Evolutionary conservation across 2,888 invertebrate species (phyloP).

Genomic region (Polymixis flavicincta): DNA sequence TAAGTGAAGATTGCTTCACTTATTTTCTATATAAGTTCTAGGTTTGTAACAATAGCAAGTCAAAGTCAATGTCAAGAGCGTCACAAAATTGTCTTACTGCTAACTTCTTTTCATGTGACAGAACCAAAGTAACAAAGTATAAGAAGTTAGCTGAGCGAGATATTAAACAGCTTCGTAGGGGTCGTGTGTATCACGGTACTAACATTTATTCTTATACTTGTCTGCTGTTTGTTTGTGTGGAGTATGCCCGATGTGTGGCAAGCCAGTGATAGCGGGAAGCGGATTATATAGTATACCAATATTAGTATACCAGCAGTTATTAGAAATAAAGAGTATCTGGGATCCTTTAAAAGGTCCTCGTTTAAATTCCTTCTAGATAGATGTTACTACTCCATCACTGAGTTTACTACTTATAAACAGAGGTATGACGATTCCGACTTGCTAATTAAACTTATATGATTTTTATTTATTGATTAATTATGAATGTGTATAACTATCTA

Average conservation of each 20-base stretch:
- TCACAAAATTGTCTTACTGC: constrained; percentile 25
- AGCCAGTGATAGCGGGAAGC: not conserved
- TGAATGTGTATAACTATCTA: no score
- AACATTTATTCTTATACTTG: constrained; percentile 64
- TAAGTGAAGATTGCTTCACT: no score
- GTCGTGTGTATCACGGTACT: constrained; percentile 57
- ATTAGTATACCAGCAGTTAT: no score
- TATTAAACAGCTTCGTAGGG: constrained; percentile 65
- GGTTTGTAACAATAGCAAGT: not conserved
- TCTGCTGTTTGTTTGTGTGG: constrained; percentile 53
- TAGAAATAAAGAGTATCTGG: no score
- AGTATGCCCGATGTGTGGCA: not conserved
- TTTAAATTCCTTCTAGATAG: no score
- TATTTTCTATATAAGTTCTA: not conserved
- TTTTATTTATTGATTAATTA: no score
- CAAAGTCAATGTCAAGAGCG: not conserved
- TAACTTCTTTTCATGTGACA: not conserved
- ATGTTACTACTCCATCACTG: no score
- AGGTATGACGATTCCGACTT: no score
- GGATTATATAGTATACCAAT: no score
- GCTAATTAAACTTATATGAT: no score
- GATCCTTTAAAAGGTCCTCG: no score
- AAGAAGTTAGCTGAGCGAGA: constrained; percentile 54
- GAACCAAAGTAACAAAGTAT: constrained; percentile 49
- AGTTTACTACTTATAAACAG: no score